Conservation (phyloP, 2,797 vertebrate genomes). For the Carcharodon carcharias region DNA sequence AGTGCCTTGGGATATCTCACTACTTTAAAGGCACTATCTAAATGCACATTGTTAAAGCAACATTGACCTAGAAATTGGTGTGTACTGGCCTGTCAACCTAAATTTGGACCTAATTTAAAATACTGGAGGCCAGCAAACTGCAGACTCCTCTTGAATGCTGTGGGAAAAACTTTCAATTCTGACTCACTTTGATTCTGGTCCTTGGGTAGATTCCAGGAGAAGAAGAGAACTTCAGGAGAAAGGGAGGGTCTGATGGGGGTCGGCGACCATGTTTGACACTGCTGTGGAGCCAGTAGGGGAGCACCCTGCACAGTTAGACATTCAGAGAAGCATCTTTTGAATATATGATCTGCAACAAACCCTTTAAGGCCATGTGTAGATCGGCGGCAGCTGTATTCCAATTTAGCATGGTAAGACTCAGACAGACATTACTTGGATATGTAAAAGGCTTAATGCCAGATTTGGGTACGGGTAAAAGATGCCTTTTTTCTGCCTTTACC, state of each 20-base stretch:
- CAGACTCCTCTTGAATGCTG: not conserved
- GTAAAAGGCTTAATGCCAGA: not conserved
- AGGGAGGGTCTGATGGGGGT: not conserved
- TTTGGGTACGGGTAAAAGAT: not conserved
- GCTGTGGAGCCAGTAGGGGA: not conserved
- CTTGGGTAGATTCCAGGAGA: not conserved
- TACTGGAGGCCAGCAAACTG: not conserved
- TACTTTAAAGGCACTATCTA: not conserved
- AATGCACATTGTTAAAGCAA: not conserved
- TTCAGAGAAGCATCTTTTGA: not conserved
- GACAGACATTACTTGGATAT: not conserved
- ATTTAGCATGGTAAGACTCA: not conserved
- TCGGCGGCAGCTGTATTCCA: not conserved
- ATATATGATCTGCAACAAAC: not conserved
- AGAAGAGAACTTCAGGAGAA: not conserved
- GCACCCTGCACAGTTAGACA: not conserved
- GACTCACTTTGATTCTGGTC: not conserved
- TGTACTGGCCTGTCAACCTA: not conserved
- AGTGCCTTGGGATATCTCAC: not conserved
- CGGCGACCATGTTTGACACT: not conserved
- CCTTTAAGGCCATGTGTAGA: not conserved
- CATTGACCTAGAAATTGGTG: not conserved
- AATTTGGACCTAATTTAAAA: not conserved
- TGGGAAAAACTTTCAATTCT: not conserved
- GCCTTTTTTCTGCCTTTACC: not conserved